Percentiles rank a stretch among this genome's conserved stretches.
phyloP scores from a whole-genome alignment of 2,888 invertebrate species.

The Encarsia formosa region DNA sequence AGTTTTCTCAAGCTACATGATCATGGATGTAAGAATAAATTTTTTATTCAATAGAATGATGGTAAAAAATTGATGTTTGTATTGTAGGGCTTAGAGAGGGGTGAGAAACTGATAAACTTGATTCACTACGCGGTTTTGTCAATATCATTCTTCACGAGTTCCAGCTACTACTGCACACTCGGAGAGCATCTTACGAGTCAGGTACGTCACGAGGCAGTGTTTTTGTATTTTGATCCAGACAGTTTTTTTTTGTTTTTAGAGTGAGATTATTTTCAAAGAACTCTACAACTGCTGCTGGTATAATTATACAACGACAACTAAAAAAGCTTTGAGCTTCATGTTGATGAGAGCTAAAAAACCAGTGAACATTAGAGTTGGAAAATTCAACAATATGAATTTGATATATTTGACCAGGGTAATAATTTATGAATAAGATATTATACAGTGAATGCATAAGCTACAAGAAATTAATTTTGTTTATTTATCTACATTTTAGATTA shows the following conservation, averaged over 20 bases:
- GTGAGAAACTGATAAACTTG: conserved; percentile 7
- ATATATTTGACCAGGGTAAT: conserved; percentile 29
- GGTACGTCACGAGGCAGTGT: conserved; percentile 22
- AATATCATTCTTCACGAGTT: conserved; percentile 9
- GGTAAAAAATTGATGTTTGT: not conserved
- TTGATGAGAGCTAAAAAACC: conserved; percentile 30
- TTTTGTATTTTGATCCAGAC: not conserved
- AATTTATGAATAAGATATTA: not conserved
- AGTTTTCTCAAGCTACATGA: conserved; percentile 30
- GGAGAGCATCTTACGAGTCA: conserved; percentile 33
- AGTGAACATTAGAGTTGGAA: conserved; percentile 30
- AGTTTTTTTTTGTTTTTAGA: conserved; percentile 22
- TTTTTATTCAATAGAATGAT: not conserved
- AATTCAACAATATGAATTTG: conserved; percentile 28
- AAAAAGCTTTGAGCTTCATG: conserved; percentile 16
- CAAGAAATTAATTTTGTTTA: not conserved
- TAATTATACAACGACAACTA: conserved; percentile 16
- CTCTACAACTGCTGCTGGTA: conserved; percentile 31
- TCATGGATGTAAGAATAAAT: conserved; percentile 29
- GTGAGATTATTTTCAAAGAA: conserved; percentile 23
- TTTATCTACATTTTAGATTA: conserved; percentile 28
- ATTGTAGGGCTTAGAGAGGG: conserved; percentile 13
- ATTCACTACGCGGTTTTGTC: conserved; percentile 13
- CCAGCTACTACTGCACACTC: conserved; percentile 28
- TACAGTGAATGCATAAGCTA: not conserved